A percentile compares a stretch with the other conserved stretches of the same genome.
phyloP scores from a whole-genome alignment of 2,888 invertebrate species.

The Andrena fulva region DNA sequence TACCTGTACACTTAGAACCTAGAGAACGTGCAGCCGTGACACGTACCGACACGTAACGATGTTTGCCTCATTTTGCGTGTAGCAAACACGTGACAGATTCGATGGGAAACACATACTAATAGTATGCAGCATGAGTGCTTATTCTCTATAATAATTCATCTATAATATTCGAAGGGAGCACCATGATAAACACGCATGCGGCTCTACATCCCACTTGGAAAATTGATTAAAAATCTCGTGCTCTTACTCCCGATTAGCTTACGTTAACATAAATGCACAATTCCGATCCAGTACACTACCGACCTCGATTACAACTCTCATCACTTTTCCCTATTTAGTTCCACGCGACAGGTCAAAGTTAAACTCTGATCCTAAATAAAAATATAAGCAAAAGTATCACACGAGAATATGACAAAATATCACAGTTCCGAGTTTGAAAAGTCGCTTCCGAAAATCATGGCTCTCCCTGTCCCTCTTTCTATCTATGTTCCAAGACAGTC shows the following conservation, averaged over 20 bases:
- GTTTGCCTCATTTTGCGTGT: conserved; percentile 33
- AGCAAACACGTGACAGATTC: conserved; percentile 70
- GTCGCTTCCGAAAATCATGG: conserved; percentile 76
- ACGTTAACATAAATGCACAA: conserved; percentile 72
- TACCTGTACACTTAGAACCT: conserved; percentile 80
- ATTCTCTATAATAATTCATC: conserved; percentile 76
- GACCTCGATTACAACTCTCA: conserved; percentile 34
- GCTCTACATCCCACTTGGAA: conserved; percentile 75
- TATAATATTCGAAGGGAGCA: conserved; percentile 76
- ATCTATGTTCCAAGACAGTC: conserved; percentile 75
- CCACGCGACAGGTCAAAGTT: conserved; percentile 56
- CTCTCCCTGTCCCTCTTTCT: conserved; percentile 72
- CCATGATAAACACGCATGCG: conserved; percentile 74
- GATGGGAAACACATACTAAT: conserved; percentile 71
- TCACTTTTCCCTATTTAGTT: conserved; percentile 48
- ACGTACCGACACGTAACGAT: conserved; percentile 59
- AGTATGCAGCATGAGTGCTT: conserved; percentile 76
- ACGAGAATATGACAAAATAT: conserved; percentile 82
- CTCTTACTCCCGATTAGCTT: conserved; percentile 64
- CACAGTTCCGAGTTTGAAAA: conserved; percentile 81
- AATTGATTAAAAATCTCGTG: conserved; percentile 77
- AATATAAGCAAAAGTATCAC: conserved; percentile 69
- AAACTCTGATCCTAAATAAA: conserved; percentile 63
- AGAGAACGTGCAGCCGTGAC: conserved; percentile 71
- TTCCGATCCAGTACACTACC: conserved; percentile 61